A percentile compares a stretch with the other conserved stretches of the same genome.
Evolutionary conservation across 1,140 invertebrate species (phyloP).

Genomic region (Zaprionus taronus): DNA sequence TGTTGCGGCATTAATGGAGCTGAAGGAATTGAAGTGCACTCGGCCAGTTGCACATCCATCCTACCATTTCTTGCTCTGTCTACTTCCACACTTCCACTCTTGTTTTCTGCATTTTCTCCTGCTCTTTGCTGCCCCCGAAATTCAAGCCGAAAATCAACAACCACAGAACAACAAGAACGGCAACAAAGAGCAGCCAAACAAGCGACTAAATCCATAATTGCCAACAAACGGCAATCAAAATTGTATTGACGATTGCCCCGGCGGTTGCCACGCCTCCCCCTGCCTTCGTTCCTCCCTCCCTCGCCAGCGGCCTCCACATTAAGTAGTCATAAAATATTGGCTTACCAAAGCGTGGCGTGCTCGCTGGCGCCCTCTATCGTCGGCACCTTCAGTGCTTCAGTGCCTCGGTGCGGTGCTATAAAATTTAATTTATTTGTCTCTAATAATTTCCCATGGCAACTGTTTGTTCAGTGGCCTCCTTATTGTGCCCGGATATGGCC

Average conservation of each 20-base stretch:
- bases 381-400: constrained; percentile 57
- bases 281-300: background rate
- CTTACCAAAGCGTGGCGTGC: constrained; percentile 34
- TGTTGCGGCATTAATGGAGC: constrained; percentile 72
- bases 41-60: constrained; percentile 36
- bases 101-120: background rate
- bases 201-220: constrained; percentile 78
- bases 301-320: constrained; percentile 23
- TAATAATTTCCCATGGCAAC: constrained; percentile 83
- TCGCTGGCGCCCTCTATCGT: constrained; percentile 38
- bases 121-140: background rate
- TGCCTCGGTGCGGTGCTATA: constrained; percentile 58
- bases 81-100: too few species aligned
- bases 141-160: constrained; percentile 45
- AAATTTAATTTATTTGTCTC: constrained; percentile 83
- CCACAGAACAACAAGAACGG: constrained; percentile 11
- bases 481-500: constrained; percentile 15
- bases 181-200: constrained; percentile 42
- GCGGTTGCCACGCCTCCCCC: background rate
- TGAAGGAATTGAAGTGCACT: constrained; percentile 67
- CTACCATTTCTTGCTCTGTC: background rate
- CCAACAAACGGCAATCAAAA: constrained; percentile 75
- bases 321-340: constrained; percentile 61
- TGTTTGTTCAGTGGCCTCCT: constrained; percentile 61
- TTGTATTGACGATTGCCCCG: constrained; percentile 49